Evolutionary conservation across 2,113 vertebrate genomes (phyloP).

Genomic region (Mobula birostris): DNA sequence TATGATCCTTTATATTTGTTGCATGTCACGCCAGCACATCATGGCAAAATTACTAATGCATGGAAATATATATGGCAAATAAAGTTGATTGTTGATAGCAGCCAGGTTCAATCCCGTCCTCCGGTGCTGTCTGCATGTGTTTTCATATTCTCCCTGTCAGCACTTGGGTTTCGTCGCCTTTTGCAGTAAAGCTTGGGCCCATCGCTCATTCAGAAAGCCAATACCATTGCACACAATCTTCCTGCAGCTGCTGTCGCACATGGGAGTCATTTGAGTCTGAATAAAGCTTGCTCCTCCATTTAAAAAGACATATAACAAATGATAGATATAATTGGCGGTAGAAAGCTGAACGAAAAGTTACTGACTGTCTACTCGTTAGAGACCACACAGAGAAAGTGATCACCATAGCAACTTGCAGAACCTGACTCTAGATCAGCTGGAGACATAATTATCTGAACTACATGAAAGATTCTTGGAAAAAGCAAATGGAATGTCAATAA

Average conservation of each 20-base stretch:
- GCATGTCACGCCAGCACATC: too few species aligned
- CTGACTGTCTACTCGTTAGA: background rate
- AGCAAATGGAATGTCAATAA: background rate
- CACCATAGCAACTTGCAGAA: slow-evolving; percentile 31
- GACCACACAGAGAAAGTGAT: background rate
- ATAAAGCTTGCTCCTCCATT: background rate
- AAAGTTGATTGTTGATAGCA: too few species aligned
- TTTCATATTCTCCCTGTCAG: too few species aligned
- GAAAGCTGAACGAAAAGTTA: background rate
- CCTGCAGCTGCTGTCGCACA: background rate
- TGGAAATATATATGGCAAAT: too few species aligned
- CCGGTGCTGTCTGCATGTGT: too few species aligned
- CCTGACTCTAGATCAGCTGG: background rate
- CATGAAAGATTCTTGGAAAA: background rate
- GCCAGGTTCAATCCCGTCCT: too few species aligned
- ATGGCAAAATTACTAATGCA: too few species aligned
- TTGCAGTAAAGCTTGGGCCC: background rate
- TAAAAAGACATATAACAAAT: background rate
- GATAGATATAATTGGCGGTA: background rate
- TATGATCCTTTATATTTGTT: too few species aligned
- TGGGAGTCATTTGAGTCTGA: background rate
- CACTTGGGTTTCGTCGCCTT: background rate
- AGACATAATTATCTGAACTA: background rate
- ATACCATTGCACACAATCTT: background rate
- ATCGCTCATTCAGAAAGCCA: background rate